These are phyloP conservation scores for Zoanthus gigantus DNA, from an alignment of 92 coral and sea anemone species.

Conservation along the genomic window DNA sequence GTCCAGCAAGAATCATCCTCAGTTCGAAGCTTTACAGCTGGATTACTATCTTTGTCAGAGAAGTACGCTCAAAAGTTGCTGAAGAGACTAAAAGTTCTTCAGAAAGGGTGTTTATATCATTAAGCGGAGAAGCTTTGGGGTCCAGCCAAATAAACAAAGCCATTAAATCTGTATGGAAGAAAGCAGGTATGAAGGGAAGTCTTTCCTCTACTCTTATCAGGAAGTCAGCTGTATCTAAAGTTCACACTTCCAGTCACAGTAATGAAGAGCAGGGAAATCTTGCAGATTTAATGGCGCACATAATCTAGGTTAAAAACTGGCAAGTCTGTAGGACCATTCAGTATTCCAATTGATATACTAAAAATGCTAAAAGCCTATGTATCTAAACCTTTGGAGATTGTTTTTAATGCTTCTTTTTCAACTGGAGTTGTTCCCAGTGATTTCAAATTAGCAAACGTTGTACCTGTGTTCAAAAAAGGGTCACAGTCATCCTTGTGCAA, in stretches of 20 bases:
- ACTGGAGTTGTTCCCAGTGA: too few relatives aligned
- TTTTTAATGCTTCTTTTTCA: too few relatives aligned
- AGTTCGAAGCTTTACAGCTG: constrained; percentile 52
- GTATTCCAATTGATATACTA: too few relatives aligned
- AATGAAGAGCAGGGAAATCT: not conserved
- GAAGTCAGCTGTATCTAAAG: constrained; percentile 33
- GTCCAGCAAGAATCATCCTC: constrained; percentile 23
- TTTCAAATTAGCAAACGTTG: too few relatives aligned
- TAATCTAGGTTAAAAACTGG: too few relatives aligned
- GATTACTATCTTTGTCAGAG: not conserved
- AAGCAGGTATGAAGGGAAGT: constrained; percentile 50
- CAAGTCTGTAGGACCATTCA: too few relatives aligned
- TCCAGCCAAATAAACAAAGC: constrained; percentile 58
- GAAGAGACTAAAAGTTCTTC: not conserved
- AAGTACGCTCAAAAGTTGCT: constrained; percentile 41
- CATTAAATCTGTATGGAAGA: constrained; percentile 44
- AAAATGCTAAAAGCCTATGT: too few relatives aligned
- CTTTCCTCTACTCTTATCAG: constrained; percentile 55
- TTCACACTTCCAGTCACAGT: constrained; percentile 28
- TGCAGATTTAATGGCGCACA: not conserved
- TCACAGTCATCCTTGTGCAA: too few relatives aligned
- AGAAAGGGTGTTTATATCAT: constrained; percentile 57
- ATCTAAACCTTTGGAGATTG: too few relatives aligned
- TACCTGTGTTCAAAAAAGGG: too few relatives aligned
- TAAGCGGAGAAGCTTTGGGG: constrained; percentile 44